Percentiles rank a stretch among this genome's conserved stretches.
Evolutionary conservation across 2,797 vertebrate species (phyloP).

Genomic region (Hapalemur alaotrensis): DNA sequence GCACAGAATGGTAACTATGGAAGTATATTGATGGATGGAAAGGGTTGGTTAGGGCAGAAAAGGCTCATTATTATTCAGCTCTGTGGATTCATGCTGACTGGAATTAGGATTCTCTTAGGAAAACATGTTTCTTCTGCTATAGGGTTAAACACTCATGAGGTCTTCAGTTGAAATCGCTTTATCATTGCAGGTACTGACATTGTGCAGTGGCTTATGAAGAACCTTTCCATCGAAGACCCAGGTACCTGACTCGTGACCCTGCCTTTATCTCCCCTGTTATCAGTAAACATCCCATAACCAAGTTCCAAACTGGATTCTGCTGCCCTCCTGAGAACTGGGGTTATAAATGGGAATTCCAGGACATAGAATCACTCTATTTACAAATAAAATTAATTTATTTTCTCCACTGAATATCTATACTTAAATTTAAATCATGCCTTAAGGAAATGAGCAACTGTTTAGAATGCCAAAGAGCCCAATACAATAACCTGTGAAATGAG

Average conservation of each 20-base stretch:
- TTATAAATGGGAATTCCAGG: background rate
- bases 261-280: background rate
- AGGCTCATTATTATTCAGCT: background rate
- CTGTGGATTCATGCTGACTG: background rate
- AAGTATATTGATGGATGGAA: background rate
- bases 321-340: background rate
- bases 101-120: background rate
- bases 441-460: constrained; percentile 64
- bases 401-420: constrained; percentile 46
- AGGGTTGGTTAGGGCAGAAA: background rate
- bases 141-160: background rate
- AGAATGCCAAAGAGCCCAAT: constrained; percentile 58
- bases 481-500: constrained; percentile 48
- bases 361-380: constrained; percentile 20
- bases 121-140: constrained; percentile 5
- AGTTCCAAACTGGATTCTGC: background rate
- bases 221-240: constrained; percentile 93
- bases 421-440: constrained; percentile 61
- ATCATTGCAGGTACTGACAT: constrained; percentile 91
- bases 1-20: background rate
- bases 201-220: constrained; percentile 97
- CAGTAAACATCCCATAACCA: background rate
- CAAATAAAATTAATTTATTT: constrained; percentile 59
- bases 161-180: constrained; percentile 41
- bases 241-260: constrained; percentile 83